Evolutionary conservation across 2,888 invertebrate genomes (phyloP), one percentile per base, ranked within the genome.

Genomic region (Barypeithes pellucidus): DNA sequence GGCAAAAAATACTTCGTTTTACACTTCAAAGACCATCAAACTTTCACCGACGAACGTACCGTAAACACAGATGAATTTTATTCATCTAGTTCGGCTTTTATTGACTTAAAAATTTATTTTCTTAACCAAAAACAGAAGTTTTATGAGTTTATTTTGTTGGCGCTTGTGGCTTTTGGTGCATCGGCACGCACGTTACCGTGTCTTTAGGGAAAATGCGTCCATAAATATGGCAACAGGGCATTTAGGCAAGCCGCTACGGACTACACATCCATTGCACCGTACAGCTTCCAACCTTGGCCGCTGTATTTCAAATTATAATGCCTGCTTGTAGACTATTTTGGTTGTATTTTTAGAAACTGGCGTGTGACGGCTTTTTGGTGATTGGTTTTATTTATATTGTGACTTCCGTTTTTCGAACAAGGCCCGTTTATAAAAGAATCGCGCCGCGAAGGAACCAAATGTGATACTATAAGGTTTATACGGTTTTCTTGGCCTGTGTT

Each of bases 331-430:
- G 54, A 71, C 75, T 62, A 71, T 71, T 75, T 75, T 67, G 67
- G 69, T 70, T 57, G 63, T 75, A 75, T 75, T 75, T 75, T 75
- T 75, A 75, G 75, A 75, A 52, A 60, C 62, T 36, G 47, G 60
- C 70, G 54, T 66, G 67, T 59, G 69, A 62, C 63, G 73, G 18
- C 62, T 69, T 61, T 67, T 69, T 29, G 60, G 50, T 66, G 59
- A 63, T 73, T 36, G 54, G 54, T 66, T 82, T 80, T 81, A 81
- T 81, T 80, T 81, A 80, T 79, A 78, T 76, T 76, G 73, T 76
- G 74, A 72, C 77, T 80, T 81, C 79, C 79, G 80, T 78, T 78
- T 77, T 77, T 76, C 76, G 71, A 73, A 57, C 54, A 66, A 67
- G 43, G 63, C 61, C 39, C 36, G 54, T 61, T 73, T 57, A 63